Conservation (phyloP, 2,797 vertebrate genomes). For the Rhinatrema bivittatum region DNA sequence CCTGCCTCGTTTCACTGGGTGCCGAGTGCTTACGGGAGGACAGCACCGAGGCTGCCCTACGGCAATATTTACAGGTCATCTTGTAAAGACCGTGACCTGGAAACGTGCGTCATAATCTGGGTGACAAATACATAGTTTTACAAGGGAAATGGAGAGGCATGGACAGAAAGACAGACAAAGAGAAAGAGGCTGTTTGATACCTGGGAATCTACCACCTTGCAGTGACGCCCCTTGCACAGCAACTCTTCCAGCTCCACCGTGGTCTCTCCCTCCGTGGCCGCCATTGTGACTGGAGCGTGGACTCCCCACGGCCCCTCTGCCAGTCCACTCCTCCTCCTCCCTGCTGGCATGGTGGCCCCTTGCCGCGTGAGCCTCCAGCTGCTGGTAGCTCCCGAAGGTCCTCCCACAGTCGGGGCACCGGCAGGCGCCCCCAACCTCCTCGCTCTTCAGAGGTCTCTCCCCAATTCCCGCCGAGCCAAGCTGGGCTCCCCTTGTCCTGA, state of each 20-base stretch:
- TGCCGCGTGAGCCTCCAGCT: not conserved
- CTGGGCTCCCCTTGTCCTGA: slow-evolving; percentile 24
- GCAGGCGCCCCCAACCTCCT: slow-evolving; percentile 64
- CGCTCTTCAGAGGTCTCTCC: slow-evolving; percentile 15
- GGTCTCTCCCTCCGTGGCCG: slow-evolving; percentile 1
- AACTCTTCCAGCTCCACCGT: not conserved
- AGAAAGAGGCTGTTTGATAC: no score
- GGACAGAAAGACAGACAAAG: no score
- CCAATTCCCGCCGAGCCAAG: slow-evolving; percentile 31
- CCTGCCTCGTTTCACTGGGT: no score
- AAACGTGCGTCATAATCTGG: no score
- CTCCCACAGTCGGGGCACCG: slow-evolving; percentile 69
- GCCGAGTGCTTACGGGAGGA: no score
- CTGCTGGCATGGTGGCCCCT: no score
- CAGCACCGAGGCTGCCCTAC: no score
- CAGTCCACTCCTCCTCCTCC: slow-evolving; percentile 34
- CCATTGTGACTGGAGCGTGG: not conserved
- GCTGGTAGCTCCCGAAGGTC: slow-evolving; percentile 48
- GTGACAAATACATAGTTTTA: no score
- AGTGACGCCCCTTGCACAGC: not conserved
- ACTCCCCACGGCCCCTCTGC: slow-evolving; percentile 22
- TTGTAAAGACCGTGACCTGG: no score
- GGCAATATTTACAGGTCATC: no score
- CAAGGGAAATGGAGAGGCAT: no score
- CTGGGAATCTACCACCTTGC: slow-evolving; percentile 10